These are phyloP conservation scores for Hedychridium roseum DNA, from an alignment of 2,888 invertebrate species.

Conservation along the genomic window DNA sequence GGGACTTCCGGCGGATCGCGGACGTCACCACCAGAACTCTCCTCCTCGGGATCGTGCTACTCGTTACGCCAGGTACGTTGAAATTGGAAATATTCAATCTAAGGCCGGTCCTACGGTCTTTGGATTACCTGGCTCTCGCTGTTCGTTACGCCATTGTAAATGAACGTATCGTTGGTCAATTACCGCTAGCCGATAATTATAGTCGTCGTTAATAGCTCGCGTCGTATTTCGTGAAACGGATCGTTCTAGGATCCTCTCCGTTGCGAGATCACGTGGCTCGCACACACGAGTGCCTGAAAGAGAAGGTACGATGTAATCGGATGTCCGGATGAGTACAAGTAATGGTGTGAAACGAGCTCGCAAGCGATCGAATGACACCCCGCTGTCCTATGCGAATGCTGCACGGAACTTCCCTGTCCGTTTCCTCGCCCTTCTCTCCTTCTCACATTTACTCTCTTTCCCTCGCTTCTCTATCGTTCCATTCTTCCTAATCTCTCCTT, in stretches of 20 bases:
- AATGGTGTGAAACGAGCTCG: neutral
- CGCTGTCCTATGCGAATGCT: too few species aligned
- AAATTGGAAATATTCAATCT: too few species aligned
- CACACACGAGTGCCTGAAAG: too few species aligned
- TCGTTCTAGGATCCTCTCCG: conserved; percentile 19
- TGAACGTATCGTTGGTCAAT: conserved; percentile 32
- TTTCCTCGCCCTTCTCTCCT: too few species aligned
- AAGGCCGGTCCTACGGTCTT: too few species aligned
- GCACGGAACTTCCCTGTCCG: too few species aligned
- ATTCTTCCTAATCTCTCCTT: neutral
- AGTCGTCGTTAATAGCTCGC: conserved; percentile 18
- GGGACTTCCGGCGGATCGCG: conserved; percentile 53
- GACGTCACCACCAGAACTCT: conserved; percentile 56
- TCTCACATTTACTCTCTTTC: too few species aligned
- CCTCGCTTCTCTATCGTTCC: too few species aligned
- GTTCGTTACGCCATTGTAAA: too few species aligned
- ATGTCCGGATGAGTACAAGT: neutral
- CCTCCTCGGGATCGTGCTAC: conserved; percentile 57
- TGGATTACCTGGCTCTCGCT: too few species aligned
- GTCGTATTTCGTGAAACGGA: conserved; percentile 22
- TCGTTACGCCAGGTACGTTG: conserved; percentile 57
- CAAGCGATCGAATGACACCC: neutral
- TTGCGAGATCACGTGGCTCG: too few species aligned
- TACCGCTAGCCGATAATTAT: conserved; percentile 33
- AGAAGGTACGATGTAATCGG: conserved; percentile 1